Evolutionary conservation across 1,140 invertebrate species (phyloP), one percentile per base, ranked within the genome.

Genomic region (Atta cephalotes): DNA sequence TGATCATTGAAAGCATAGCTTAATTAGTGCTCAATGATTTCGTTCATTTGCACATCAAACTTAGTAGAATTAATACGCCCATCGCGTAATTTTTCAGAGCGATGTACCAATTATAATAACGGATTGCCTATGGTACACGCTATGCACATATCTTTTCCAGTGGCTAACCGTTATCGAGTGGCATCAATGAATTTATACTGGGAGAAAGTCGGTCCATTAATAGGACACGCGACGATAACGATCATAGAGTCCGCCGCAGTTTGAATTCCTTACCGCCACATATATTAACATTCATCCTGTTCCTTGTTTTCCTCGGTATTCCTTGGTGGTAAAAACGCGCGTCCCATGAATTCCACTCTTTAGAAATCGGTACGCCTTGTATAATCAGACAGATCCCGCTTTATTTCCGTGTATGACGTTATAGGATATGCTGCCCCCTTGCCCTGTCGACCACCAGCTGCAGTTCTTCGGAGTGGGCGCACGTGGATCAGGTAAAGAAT

Each of bases 351-450:
- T 35, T 68, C 49, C 58, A 71, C 63, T 89, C 86, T 78, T 84
- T 84, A 77, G 85, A 74, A 80, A 78, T 90, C 80, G 49, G 60
- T 39, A 28, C 60, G 9, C 70, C 70, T 84, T 84, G 58, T 56
- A n/a, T 76, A 84, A 84, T 84, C 53, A 16, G 12, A 56, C 80
- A 84, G 31, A 76, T 84, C n/a, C 1, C 25, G 14, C 70, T 35
- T 84, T 3, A 84, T 84, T 84, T 84, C 80, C 58, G 56, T 56
- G 28, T 51, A 25, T 51, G 66, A 70, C 60, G 12, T 91, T 93
- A 45, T 88, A 95, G 95, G 70, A 93, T 92, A 62, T 94, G 94
- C 81, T 95, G 94, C 80, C 92, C 94, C 28, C 77, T 94, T 81
- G 93, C 94, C 56, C 86, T 94, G 89, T 94, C 94, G 18, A 93